phyloP scores from a whole-genome alignment of 2,797 vertebrate genomes.

The Bufotes viridis region DNA sequence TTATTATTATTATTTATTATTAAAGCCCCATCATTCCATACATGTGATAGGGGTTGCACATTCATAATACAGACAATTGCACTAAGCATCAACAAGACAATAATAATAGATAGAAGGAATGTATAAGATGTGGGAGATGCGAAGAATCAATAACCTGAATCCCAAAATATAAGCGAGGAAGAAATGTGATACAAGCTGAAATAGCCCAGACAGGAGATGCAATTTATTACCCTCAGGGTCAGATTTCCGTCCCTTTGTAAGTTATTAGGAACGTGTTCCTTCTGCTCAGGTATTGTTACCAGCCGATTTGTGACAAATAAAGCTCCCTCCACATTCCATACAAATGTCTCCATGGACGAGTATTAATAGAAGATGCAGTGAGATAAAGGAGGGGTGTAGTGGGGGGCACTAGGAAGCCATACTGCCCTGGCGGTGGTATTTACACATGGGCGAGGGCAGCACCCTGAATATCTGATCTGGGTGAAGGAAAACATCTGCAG shows the following conservation, averaged over 20 bases:
- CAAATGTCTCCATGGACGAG: slow-evolving; percentile 74
- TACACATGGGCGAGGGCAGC: too few relatives aligned
- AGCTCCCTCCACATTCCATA: slow-evolving; percentile 77
- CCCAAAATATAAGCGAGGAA: slow-evolving; percentile 70
- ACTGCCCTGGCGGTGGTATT: too few relatives aligned
- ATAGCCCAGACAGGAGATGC: slow-evolving; percentile 73
- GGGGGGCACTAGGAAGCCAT: not conserved
- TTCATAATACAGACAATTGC: too few relatives aligned
- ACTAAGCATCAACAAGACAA: too few relatives aligned
- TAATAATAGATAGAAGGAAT: too few relatives aligned
- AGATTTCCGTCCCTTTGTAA: slow-evolving; percentile 83
- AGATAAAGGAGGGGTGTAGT: not conserved
- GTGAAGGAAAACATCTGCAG: too few relatives aligned
- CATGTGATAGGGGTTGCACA: too few relatives aligned
- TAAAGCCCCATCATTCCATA: too few relatives aligned
- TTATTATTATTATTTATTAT: too few relatives aligned
- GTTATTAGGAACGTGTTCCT: slow-evolving; percentile 79
- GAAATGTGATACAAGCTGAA: slow-evolving; percentile 70
- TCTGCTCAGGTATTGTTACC: slow-evolving; percentile 76
- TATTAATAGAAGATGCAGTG: slow-evolving; percentile 75
- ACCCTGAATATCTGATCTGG: too few relatives aligned
- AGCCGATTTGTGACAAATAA: slow-evolving; percentile 80
- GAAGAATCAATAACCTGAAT: slow-evolving; percentile 66
- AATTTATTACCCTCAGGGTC: slow-evolving; percentile 79
- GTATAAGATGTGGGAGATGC: not conserved